Evolutionary conservation across 2,113 vertebrate species (phyloP).

Genomic region (Tetrao urogallus): DNA sequence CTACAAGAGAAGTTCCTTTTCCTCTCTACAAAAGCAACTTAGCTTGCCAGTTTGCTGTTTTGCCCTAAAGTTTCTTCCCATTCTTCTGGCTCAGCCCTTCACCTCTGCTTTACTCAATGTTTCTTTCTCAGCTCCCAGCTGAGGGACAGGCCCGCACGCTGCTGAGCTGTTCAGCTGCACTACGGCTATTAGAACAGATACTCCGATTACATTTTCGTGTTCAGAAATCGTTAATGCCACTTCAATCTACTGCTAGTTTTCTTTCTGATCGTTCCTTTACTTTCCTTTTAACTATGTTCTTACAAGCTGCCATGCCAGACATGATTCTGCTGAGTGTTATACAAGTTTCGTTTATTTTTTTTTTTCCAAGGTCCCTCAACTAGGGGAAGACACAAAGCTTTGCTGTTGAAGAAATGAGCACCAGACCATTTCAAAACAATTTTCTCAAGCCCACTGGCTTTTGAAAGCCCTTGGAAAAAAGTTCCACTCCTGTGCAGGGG

Average conservation of each 20-base stretch:
- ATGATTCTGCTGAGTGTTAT: background rate
- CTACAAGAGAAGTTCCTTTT: background rate
- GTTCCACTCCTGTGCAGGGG: background rate
- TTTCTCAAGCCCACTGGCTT: background rate
- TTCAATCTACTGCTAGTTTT: background rate
- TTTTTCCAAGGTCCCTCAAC: background rate
- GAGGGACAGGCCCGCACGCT: accelerated
- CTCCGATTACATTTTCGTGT: background rate
- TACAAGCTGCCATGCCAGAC: background rate
- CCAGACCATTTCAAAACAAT: background rate
- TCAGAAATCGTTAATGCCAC: background rate
- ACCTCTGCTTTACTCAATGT: background rate
- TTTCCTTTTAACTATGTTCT: background rate
- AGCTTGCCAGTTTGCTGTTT: background rate
- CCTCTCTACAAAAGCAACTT: background rate
- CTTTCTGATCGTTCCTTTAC: background rate
- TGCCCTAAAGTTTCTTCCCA: background rate
- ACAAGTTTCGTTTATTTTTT: background rate
- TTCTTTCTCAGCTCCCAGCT: background rate
- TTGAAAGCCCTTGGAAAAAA: background rate
- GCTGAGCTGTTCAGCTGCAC: background rate
- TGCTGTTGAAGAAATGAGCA: background rate
- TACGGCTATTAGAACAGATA: accelerated
- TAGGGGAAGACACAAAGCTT: background rate
- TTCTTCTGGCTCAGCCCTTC: background rate